A percentile compares a stretch with the other conserved stretches of the same genome.
These are phyloP conservation scores for Trematomus loennbergii DNA, from an alignment of 2,113 vertebrate genomes.

Conservation along the genomic window DNA sequence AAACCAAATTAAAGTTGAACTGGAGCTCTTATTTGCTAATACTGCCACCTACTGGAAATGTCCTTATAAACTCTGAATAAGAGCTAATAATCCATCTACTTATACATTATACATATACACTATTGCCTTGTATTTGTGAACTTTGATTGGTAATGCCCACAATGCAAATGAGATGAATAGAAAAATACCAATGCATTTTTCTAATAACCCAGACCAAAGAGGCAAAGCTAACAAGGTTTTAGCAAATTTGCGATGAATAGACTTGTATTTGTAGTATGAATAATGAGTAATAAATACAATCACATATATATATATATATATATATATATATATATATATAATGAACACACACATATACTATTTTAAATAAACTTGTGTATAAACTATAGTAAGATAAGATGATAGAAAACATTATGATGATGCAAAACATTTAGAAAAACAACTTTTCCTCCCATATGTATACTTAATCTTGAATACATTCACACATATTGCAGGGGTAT, in stretches of 20 bases:
- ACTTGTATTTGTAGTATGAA: not conserved
- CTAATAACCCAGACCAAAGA: no score
- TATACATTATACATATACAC: no score
- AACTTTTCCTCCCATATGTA: not conserved
- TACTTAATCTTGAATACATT: not conserved
- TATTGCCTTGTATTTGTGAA: not conserved
- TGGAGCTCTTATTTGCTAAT: not conserved
- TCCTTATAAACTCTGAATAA: not conserved
- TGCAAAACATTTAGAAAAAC: not conserved
- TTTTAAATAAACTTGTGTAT: no score
- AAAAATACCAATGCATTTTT: not conserved
- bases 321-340: no score
- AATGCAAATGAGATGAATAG: not conserved
- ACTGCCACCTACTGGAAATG: conserved; percentile 37
- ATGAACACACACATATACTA: not conserved
- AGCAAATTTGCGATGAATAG: not conserved
- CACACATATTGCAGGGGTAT: not conserved
- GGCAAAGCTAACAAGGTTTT: not conserved
- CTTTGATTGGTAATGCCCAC: not conserved
- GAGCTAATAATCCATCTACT: not conserved
- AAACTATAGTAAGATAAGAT: not conserved
- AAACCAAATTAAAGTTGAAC: not conserved
- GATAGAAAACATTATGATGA: not conserved
- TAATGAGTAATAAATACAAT: not conserved
- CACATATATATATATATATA: not conserved